Percentiles rank a stretch among this genome's conserved stretches.
Evolutionary conservation across 2,888 invertebrate genomes (phyloP).

Genomic region (Oscheius myriophilus): DNA sequence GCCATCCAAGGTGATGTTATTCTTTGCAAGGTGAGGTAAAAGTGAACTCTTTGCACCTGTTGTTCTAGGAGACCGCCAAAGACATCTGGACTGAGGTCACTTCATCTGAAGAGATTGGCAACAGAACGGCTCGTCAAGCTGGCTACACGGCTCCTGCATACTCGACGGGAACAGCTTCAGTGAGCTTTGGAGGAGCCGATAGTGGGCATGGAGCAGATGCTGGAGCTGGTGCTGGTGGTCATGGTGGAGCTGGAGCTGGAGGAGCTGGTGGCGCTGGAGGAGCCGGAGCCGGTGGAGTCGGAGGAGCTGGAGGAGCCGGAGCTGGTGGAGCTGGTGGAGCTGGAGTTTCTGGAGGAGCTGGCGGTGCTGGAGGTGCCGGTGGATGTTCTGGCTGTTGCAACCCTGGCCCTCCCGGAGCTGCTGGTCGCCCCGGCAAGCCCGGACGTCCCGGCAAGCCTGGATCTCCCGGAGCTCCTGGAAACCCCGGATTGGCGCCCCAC

Average conservation of each 20-base stretch:
- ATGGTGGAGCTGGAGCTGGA: not conserved
- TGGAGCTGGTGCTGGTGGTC: no score
- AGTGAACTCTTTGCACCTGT: slow-evolving; percentile 5
- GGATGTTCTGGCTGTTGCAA: slow-evolving; percentile 58
- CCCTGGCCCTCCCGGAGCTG: slow-evolving; percentile 58
- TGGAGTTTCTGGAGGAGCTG: slow-evolving; percentile 28
- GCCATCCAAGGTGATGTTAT: slow-evolving; percentile 55
- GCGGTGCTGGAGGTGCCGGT: slow-evolving; percentile 43
- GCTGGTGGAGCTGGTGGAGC: not conserved
- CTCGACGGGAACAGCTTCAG: not conserved
- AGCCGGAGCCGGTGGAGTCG: slow-evolving; percentile 40
- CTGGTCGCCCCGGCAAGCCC: slow-evolving; percentile 55
- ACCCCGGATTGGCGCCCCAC: slow-evolving; percentile 59
- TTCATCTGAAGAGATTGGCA: slow-evolving; percentile 47
- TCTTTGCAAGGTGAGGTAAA: slow-evolving; percentile 43
- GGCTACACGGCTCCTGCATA: slow-evolving; percentile 14
- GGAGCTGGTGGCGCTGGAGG: slow-evolving; percentile 5
- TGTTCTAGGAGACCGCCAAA: slow-evolving; percentile 52
- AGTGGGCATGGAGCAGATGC: no score
- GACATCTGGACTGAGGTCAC: slow-evolving; percentile 54
- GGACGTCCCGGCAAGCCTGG: slow-evolving; percentile 62
- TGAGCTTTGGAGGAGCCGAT: not conserved
- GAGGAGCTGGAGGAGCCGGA: slow-evolving; percentile 42
- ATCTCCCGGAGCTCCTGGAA: slow-evolving; percentile 56
- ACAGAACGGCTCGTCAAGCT: slow-evolving; percentile 53